These are phyloP conservation scores for Pungitius pungitius DNA, from an alignment of 2,113 vertebrate species.

Conservation along the genomic window DNA sequence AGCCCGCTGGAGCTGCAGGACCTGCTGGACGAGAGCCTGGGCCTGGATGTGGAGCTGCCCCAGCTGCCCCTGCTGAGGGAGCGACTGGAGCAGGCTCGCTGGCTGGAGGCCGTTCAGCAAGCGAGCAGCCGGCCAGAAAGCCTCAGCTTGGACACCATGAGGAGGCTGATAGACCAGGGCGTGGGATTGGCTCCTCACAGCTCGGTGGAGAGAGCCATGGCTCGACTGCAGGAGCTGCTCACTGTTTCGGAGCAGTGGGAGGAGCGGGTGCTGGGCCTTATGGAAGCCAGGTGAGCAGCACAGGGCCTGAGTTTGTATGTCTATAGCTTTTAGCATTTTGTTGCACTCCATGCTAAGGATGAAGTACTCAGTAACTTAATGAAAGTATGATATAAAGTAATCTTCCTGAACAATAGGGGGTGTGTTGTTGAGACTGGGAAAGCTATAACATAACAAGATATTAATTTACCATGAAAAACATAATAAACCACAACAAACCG, in stretches of 20 bases:
- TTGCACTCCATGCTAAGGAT: neutral
- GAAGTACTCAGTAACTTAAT: neutral
- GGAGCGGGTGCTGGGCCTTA: slow-evolving; percentile 87
- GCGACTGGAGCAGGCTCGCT: slow-evolving; percentile 92
- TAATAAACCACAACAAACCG: neutral
- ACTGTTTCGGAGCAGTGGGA: slow-evolving; percentile 97
- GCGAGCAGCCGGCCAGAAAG: slow-evolving; percentile 83
- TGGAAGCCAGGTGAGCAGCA: slow-evolving; percentile 87
- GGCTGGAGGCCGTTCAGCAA: slow-evolving; percentile 90
- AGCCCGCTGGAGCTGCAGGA: slow-evolving; percentile 86
- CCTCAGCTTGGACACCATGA: slow-evolving; percentile 92
- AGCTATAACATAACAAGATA: neutral
- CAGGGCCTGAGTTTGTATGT: neutral
- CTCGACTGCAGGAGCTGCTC: slow-evolving; percentile 92
- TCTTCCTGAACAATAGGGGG: neutral
- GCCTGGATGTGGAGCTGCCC: slow-evolving; percentile 92
- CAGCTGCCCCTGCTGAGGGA: slow-evolving; percentile 86
- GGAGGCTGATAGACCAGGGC: slow-evolving; percentile 94
- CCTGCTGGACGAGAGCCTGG: slow-evolving; percentile 89
- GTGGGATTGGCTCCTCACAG: slow-evolving; percentile 91
- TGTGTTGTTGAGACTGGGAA: neutral
- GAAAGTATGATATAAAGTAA: neutral
- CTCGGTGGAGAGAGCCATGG: slow-evolving; percentile 94
- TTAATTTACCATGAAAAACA: neutral
- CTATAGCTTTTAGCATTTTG: neutral